Evolutionary conservation across 2,797 vertebrate species (phyloP).

Genomic region (Ciconia nigra): DNA sequence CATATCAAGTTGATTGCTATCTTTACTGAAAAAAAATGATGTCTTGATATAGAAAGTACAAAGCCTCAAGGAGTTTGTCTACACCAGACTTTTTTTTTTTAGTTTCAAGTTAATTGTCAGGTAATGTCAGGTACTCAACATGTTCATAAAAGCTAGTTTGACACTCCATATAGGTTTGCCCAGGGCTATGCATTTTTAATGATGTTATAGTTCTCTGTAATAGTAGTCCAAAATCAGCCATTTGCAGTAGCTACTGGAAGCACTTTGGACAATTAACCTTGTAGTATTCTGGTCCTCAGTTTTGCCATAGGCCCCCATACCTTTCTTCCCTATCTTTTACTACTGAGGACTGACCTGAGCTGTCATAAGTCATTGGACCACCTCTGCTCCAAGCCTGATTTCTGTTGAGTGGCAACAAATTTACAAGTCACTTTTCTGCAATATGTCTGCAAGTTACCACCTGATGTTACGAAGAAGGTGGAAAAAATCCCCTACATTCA

Average conservation of each 20-base stretch:
- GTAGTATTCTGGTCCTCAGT: background rate
- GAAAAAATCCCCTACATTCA: fast-evolving
- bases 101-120: background rate
- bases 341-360: fast-evolving
- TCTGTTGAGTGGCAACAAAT: background rate
- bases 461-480: background rate
- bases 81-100: background rate
- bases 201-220: background rate
- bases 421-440: background rate
- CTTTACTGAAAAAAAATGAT: background rate
- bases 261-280: background rate
- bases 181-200: background rate
- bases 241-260: background rate
- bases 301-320: background rate
- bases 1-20: background rate
- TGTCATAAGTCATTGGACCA: background rate
- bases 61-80: background rate
- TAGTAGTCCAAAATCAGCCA: background rate
- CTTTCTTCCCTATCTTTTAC: background rate
- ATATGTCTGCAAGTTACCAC: background rate
- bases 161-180: background rate
- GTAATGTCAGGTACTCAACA: background rate
- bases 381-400: background rate
- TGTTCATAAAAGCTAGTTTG: background rate
- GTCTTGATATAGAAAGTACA: background rate